Evolutionary conservation across 2,888 invertebrate genomes (phyloP).

Genomic region (Oscheius sp.): DNA sequence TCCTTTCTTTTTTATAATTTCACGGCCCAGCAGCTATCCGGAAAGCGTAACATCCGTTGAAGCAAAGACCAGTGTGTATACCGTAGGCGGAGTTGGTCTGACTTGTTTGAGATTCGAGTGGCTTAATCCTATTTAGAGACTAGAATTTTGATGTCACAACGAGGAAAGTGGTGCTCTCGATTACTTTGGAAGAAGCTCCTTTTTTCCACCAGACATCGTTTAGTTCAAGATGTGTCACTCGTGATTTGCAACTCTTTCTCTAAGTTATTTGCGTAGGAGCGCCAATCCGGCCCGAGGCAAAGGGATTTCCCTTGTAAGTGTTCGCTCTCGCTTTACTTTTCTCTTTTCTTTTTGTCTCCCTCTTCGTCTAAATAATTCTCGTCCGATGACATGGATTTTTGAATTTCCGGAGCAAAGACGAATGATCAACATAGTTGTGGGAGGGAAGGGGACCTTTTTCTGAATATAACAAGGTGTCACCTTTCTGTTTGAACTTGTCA

Average conservation of each 20-base stretch:
- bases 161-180: background rate
- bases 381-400: too few relatives aligned
- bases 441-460: too few relatives aligned
- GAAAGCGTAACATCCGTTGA: constrained; percentile 3
- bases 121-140: too few relatives aligned
- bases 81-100: background rate
- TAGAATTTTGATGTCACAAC: background rate
- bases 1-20: background rate
- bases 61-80: background rate
- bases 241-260: background rate
- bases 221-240: background rate
- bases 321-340: background rate
- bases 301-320: background rate
- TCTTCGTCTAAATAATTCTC: background rate
- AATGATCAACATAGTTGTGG: too few relatives aligned
- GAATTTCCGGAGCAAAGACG: too few relatives aligned
- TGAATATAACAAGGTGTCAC: too few relatives aligned
- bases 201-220: background rate
- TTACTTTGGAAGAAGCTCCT: background rate
- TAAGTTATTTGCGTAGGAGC: constrained; percentile 5
- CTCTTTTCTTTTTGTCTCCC: background rate
- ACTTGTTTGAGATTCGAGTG: background rate
- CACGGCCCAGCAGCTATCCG: background rate
- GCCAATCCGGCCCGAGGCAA: background rate
- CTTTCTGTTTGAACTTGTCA: too few relatives aligned